Evolutionary conservation across 2,888 invertebrate species (phyloP).

Genomic region (Amphipyra tragopoginis): DNA sequence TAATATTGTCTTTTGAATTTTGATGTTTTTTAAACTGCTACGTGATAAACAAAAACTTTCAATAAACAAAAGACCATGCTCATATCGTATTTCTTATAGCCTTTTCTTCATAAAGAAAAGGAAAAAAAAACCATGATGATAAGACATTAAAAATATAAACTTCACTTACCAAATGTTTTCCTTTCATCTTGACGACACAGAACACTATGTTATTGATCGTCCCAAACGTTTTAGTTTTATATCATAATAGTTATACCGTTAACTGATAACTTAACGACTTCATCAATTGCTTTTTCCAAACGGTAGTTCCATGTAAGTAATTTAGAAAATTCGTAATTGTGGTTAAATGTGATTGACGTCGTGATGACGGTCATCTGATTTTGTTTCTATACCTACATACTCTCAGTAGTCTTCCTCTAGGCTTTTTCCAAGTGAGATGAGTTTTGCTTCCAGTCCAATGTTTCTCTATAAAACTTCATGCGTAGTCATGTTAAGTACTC

Average conservation of each 20-base stretch:
- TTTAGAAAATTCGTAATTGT: conserved; percentile 35
- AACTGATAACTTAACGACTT: conserved; percentile 44
- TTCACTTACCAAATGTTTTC: conserved; percentile 41
- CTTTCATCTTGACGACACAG: conserved; percentile 46
- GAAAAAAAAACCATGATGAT: too few species aligned
- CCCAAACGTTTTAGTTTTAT: conserved; percentile 36
- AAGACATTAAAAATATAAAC: background rate
- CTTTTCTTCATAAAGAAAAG: too few species aligned
- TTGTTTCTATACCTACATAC: background rate
- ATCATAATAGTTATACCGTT: conserved; percentile 23
- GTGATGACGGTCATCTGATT: background rate
- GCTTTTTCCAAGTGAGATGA: too few species aligned
- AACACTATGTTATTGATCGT: conserved; percentile 26
- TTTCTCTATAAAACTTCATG: too few species aligned
- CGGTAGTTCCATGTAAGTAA: conserved; percentile 29
- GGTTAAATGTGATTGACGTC: conserved; percentile 34
- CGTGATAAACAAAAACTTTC: too few species aligned
- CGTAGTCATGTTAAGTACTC: too few species aligned
- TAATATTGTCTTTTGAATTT: too few species aligned
- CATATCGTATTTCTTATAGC: too few species aligned
- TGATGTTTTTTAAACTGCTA: too few species aligned
- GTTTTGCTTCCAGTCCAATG: too few species aligned
- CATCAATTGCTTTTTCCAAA: conserved; percentile 28
- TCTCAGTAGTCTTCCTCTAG: conserved; percentile 1
- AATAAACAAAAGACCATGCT: too few species aligned